These are phyloP conservation scores for Poeciliopsis presidionis DNA, from an alignment of 2,797 vertebrate species.

Conservation along the genomic window DNA sequence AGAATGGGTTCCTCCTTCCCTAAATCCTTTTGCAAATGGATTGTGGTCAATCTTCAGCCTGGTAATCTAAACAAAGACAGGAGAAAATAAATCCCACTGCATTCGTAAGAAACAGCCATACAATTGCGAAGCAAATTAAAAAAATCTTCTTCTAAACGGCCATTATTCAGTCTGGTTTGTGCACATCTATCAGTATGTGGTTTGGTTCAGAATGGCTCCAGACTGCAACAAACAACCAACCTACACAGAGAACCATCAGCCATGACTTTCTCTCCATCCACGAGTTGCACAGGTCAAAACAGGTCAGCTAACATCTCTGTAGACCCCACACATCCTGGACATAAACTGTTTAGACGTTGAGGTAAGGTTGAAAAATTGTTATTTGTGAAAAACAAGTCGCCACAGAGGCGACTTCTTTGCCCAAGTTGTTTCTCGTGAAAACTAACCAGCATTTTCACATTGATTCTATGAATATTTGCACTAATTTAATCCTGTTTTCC, in stretches of 20 bases:
- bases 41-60: constrained; percentile 91
- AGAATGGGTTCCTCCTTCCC: constrained; percentile 82
- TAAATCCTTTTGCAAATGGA: constrained; percentile 88
- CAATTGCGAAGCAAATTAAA: not conserved
- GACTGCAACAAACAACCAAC: not conserved
- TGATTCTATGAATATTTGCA: not conserved
- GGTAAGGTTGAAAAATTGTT: not conserved
- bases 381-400: not conserved
- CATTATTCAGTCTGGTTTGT: not conserved
- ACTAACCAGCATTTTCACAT: not conserved
- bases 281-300: no score
- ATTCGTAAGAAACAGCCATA: not conserved
- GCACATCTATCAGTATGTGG: not conserved
- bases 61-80: constrained; percentile 78
- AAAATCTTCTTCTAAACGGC: not conserved
- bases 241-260: not conserved
- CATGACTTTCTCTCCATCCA: no score
- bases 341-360: no score
- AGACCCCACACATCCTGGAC: no score
- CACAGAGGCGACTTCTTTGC: not conserved
- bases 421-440: not conserved
- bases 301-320: no score
- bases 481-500: not conserved
- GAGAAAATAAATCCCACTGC: not conserved
- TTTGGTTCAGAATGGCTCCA: not conserved